Evolutionary conservation across 2,113 vertebrate genomes (phyloP).

Genomic region (Halcyon senegalensis): DNA sequence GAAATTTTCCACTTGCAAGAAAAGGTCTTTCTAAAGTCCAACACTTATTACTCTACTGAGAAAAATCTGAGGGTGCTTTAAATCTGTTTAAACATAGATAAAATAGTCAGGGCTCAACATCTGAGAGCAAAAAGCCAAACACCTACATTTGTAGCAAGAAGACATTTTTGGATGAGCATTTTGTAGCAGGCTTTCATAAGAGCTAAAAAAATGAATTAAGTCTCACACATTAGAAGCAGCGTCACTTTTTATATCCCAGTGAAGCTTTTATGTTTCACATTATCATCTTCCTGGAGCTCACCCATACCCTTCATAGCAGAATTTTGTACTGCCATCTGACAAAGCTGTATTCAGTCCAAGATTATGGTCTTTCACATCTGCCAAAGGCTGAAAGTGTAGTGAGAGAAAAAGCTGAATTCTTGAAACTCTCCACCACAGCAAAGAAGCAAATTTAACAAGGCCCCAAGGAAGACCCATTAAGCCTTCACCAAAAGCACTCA

Average conservation of each 20-base stretch:
- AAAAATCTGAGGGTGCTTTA: not conserved
- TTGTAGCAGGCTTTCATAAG: not conserved
- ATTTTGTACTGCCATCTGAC: constrained; percentile 41
- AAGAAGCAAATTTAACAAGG: not conserved
- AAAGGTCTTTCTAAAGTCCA: not conserved
- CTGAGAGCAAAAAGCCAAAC: not conserved
- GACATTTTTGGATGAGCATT: not conserved
- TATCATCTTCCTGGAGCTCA: constrained; percentile 37
- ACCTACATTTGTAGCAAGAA: rapidly evolving
- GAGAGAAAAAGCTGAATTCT: not conserved
- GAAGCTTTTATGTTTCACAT: constrained; percentile 29
- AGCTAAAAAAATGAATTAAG: not conserved
- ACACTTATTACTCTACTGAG: not conserved
- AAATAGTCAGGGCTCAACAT: not conserved
- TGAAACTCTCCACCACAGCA: not conserved
- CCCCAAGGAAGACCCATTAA: not conserved
- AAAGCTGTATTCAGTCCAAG: constrained; percentile 32
- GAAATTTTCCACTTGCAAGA: not conserved
- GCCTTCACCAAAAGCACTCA: not conserved
- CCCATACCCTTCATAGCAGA: not conserved
- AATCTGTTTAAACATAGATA: not conserved
- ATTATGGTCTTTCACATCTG: constrained; percentile 6
- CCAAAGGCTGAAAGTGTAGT: not conserved
- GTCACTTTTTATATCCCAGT: not conserved
- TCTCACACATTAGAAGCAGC: not conserved